Evolutionary conservation across 2,797 vertebrate genomes (phyloP).

Genomic region (Cetoscarus ocellatus): DNA sequence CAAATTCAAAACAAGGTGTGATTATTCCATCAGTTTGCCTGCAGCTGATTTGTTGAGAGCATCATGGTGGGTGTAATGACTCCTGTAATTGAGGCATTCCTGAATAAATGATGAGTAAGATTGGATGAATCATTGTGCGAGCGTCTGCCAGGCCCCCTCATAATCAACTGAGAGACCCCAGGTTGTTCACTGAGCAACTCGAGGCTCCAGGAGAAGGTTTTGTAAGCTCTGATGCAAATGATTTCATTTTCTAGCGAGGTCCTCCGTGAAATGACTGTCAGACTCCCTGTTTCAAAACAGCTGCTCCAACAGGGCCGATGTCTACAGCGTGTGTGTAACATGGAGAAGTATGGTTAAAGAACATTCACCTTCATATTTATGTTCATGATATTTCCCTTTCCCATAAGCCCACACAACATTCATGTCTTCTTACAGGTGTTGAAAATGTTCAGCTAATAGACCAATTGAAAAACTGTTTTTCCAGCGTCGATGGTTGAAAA

Average conservation of each 20-base stretch:
- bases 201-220: conserved; percentile 21
- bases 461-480: background rate
- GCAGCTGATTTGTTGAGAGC: conserved; percentile 22
- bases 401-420: background rate
- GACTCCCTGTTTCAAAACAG: conserved; percentile 26
- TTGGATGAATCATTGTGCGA: conserved; percentile 46
- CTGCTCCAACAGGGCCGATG: conserved; percentile 7
- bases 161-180: conserved; percentile 55
- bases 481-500: background rate
- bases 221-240: conserved; percentile 48
- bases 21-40: conserved; percentile 22
- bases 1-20: background rate
- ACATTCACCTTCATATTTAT: background rate
- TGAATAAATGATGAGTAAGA: conserved; percentile 55
- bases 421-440: background rate
- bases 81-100: conserved; percentile 55
- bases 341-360: background rate
- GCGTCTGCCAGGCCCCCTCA: conserved; percentile 20
- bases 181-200: conserved; percentile 29
- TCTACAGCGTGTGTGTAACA: conserved; percentile 22
- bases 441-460: too few species aligned
- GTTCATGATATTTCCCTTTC: background rate
- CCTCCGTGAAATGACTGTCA: conserved; percentile 44
- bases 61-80: conserved; percentile 33
- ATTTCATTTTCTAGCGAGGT: conserved; percentile 26